Percentiles rank a stretch among this genome's conserved stretches.
These are phyloP conservation scores for Scaptomyza reducta DNA, from an alignment of 2,888 invertebrate species.

Conservation along the genomic window DNA sequence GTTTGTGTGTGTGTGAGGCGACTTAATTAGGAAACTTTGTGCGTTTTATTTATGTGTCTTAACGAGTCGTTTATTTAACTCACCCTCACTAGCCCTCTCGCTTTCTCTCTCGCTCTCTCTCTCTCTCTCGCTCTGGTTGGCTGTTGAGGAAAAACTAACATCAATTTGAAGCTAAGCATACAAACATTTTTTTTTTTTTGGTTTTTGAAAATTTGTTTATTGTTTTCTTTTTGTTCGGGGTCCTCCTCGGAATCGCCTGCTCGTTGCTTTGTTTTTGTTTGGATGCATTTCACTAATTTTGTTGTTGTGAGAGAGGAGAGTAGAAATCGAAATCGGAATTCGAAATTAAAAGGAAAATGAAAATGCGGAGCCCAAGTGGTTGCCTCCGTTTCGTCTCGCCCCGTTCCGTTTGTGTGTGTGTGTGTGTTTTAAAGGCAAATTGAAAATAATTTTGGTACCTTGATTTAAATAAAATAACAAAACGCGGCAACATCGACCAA, in stretches of 20 bases:
- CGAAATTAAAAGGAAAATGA: conserved; percentile 51
- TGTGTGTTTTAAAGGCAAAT: conserved; percentile 38
- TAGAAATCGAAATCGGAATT: conserved; percentile 56
- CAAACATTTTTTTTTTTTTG: conserved; percentile 54
- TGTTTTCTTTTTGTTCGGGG: conserved; percentile 60
- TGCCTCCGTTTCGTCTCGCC: conserved; percentile 11
- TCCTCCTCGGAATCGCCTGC: conserved; percentile 28
- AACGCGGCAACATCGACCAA: conserved; percentile 25
- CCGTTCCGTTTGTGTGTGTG: too few species aligned
- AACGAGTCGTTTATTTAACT: conserved; percentile 79
- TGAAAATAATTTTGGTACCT: conserved; percentile 69
- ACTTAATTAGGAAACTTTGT: conserved; percentile 78
- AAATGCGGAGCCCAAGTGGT: conserved; percentile 25
- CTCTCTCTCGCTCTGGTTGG: not conserved
- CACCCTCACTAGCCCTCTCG: conserved; percentile 32
- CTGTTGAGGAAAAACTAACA: conserved; percentile 42
- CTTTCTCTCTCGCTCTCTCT: not conserved
- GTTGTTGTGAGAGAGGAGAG: conserved; percentile 43
- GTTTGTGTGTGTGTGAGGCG: conserved; percentile 48
- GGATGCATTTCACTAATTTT: conserved; percentile 56
- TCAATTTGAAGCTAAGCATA: conserved; percentile 61
- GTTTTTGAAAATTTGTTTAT: conserved; percentile 70
- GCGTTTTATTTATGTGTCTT: conserved; percentile 78
- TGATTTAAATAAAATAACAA: conserved; percentile 80
- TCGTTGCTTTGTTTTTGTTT: conserved; percentile 18